Evolutionary conservation across 2,113 vertebrate genomes (phyloP), one percentile per base, ranked within the genome.

Genomic region (Chaenocephalus aceratus): DNA sequence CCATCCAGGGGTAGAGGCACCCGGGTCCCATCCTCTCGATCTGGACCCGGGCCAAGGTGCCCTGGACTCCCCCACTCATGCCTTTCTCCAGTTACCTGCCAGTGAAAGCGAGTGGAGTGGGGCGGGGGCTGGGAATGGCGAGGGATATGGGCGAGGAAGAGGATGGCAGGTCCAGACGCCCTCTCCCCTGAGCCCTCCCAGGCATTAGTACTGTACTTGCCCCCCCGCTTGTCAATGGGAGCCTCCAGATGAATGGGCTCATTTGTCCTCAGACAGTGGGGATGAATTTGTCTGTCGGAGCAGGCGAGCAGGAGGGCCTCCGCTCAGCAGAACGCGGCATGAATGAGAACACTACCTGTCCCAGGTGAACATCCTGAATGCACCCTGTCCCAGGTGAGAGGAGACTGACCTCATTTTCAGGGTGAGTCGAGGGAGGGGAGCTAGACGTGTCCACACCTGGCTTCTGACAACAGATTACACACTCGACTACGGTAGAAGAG

Each of bases 131-230:
- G 83, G 80, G 87, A 91, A 92, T 79, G 80, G 81, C 73, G 74
- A 76, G 79, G 84, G 86, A 88, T 93, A 72, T 75, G 80, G 88
- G 89, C 61, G 90, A 78, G 82, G 92, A 94, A 91, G 88, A 93
- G 92, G 94, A 93, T 91, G 92, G 90, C 86, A 85, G 86, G 80
- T 92, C 94, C 93, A 93, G 94, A 95, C 94, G 75, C 88, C 89
- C 90, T 77, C 76, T 95, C 94, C 94, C 93, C 75, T 71, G 93
- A 94, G 94, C 89, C 91, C 86, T 86, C 67, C 80, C 45, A 87
- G 90, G 88, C 85, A 92, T 93, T 91, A 91, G 90, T 84, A 93
- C 90, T 93, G 88, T 91, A 88, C 79, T 84, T 89, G 85, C 88
- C 86, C 91, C 89, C 76, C 83, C 36, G 85, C 91, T 91, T 92